Evolutionary conservation across 1,140 invertebrate species (phyloP).

Genomic region (Argopecten irradians): DNA sequence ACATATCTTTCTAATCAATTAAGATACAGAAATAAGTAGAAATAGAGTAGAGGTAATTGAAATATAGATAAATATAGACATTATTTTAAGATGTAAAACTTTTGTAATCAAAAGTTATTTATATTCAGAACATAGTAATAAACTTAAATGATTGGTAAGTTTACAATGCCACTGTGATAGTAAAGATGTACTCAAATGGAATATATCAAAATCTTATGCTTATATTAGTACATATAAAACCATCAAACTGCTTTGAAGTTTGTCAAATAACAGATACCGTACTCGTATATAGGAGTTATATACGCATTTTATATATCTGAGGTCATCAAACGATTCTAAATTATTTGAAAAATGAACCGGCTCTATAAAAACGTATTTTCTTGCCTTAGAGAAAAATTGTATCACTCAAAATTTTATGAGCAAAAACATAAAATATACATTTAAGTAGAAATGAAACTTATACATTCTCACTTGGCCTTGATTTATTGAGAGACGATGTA

Average conservation of each 20-base stretch:
- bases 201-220: not conserved
- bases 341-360: conserved; percentile 2
- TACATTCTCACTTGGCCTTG: not conserved
- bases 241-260: not conserved
- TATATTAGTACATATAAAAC: not conserved
- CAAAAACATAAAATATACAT: conserved; percentile 13
- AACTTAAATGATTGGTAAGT: not conserved
- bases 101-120: too few relatives aligned
- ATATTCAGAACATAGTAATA: not conserved
- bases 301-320: not conserved
- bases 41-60: too few relatives aligned
- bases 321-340: conserved; percentile 10
- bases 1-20: too few relatives aligned
- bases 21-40: too few relatives aligned
- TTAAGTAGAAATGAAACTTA: conserved; percentile 18
- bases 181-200: not conserved
- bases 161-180: not conserved
- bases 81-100: too few relatives aligned
- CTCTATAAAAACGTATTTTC: conserved; percentile 1
- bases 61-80: too few relatives aligned
- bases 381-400: conserved; percentile 18
- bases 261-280: not conserved
- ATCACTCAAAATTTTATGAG: conserved; percentile 22
- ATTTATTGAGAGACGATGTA: not conserved
- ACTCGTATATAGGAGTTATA: not conserved